phyloP scores from a whole-genome alignment of 2,888 invertebrate species.

The Halictus quadricinctus region DNA sequence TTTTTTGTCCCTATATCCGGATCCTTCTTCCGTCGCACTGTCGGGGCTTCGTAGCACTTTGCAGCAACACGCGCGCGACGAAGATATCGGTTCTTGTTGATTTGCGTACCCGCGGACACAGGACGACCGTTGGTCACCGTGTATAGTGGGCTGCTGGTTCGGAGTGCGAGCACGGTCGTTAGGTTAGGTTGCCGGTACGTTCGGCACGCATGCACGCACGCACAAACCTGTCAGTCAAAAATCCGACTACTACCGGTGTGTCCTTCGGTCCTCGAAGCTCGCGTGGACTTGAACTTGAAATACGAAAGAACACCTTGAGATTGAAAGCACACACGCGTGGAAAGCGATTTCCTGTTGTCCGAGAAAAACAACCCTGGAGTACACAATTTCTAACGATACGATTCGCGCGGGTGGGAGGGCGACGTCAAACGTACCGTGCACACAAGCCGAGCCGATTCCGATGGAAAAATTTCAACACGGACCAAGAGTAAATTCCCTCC shows the following conservation, averaged over 20 bases:
- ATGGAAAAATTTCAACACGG: slow-evolving; percentile 20
- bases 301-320: slow-evolving; percentile 45
- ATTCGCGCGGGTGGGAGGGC: slow-evolving; percentile 10
- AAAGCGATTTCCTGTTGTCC: slow-evolving; percentile 1
- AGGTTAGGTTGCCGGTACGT: slow-evolving; percentile 66
- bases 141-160: slow-evolving; percentile 13
- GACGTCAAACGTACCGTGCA: slow-evolving; percentile 15
- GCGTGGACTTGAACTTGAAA: slow-evolving; percentile 21
- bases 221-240: slow-evolving; percentile 38
- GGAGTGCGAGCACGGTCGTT: slow-evolving; percentile 17
- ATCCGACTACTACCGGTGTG: slow-evolving; percentile 20
- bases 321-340: slow-evolving; percentile 42
- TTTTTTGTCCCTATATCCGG: slow-evolving; percentile 18
- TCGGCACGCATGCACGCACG: slow-evolving; percentile 43
- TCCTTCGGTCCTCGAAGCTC: slow-evolving; percentile 3
- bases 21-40: slow-evolving; percentile 24
- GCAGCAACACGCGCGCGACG: not conserved
- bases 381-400: slow-evolving; percentile 21
- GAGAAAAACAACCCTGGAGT: not conserved
- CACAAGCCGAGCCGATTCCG: slow-evolving; percentile 4
- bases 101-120: not conserved
- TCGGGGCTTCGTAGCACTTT: slow-evolving; percentile 25
- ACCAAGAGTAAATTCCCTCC: slow-evolving; percentile 5
- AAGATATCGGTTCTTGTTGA: slow-evolving; percentile 21
- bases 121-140: slow-evolving; percentile 27